Conservation (phyloP, 2,888 invertebrate species). For the Caenorhabditis wallacei region DNA sequence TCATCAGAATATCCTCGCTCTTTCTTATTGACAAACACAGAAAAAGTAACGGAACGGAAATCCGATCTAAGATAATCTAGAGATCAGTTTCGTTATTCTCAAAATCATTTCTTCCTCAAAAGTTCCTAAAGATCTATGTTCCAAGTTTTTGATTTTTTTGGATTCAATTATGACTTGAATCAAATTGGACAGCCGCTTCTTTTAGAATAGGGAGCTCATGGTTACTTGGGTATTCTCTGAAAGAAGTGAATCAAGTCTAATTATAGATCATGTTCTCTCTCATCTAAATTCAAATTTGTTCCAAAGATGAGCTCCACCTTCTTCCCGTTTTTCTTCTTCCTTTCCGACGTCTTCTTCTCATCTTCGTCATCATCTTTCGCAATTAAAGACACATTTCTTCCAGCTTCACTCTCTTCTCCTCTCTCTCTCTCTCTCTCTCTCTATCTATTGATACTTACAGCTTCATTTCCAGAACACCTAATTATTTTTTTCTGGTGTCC, state of each 20-base stretch:
- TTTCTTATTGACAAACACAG: not conserved
- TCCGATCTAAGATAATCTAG: not conserved
- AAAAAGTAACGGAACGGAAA: not conserved
- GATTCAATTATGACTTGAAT: no score
- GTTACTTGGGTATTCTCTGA: no score
- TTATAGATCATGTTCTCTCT: conserved; percentile 26
- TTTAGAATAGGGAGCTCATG: no score
- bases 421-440: no score
- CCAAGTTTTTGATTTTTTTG: no score
- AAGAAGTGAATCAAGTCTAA: conserved; percentile 13
- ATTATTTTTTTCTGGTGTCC: conserved; percentile 37
- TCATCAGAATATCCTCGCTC: not conserved
- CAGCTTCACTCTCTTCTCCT: not conserved
- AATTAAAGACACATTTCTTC: conserved; percentile 24
- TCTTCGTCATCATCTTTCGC: conserved; percentile 17
- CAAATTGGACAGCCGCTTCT: no score
- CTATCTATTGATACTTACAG: not conserved
- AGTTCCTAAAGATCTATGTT: conserved; percentile 28
- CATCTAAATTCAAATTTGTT: conserved; percentile 25
- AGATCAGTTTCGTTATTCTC: not conserved
- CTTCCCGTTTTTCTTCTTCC: not conserved
- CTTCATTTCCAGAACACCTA: conserved; percentile 37
- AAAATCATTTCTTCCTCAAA: not conserved
- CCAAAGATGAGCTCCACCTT: conserved; percentile 12
- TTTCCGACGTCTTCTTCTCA: conserved; percentile 4